Base-by-base conservation (phyloP, 2,113 vertebrate species). In the Antechinus stuartii region DNA sequence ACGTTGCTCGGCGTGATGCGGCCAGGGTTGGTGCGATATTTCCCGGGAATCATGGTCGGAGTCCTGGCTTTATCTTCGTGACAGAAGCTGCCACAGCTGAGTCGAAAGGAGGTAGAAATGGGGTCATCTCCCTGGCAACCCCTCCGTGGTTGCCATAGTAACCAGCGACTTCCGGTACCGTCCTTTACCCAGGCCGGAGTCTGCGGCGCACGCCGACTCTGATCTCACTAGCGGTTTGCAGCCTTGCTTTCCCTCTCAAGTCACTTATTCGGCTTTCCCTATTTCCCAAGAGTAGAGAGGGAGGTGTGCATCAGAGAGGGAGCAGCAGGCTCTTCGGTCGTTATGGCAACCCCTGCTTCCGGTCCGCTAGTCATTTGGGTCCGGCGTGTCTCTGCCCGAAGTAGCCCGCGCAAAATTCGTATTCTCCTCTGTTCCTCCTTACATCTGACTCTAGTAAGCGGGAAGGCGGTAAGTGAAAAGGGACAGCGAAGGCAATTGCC, bases 1-100 rank as follows among this genome's bases (percentile, higher is more conserved):
- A 98, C 98, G 94, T 98, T 91, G 94, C 96, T 97, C 19, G 98
- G 35, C 54, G 96, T 92, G 54, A 90, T 94, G 91, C 98, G 97
- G 95, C 94, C 98, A 94, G 97, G 97, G 11, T 96, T 94, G 19
- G 98, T 91, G 57, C 98, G 98, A 94, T 98, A 97, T 68, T 97
- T 98, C 97, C 98, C 98, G 56, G 98, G 98, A 96, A 99, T 98
- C 98, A 98, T 98, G 96, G 94, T 89, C 91, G 94, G 35, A 96
- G 95, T 26, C 92, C 93, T 54, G 89, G 96, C 91, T 90, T 42
- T 35, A 91, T 54, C 3, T 50, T 4, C 93, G 22, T 2, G 16
- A 6, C 0, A 92, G 0, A 68, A 0, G 91, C 94, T 16, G 90
- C 95, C 95, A 0, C 92, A 46, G 95, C 95, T 25, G 94, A 96